Percentiles rank a stretch among this genome's conserved stretches.
These are phyloP conservation scores for Wasmannia auropunctata DNA, from an alignment of 1,140 invertebrate species.

Conservation along the genomic window DNA sequence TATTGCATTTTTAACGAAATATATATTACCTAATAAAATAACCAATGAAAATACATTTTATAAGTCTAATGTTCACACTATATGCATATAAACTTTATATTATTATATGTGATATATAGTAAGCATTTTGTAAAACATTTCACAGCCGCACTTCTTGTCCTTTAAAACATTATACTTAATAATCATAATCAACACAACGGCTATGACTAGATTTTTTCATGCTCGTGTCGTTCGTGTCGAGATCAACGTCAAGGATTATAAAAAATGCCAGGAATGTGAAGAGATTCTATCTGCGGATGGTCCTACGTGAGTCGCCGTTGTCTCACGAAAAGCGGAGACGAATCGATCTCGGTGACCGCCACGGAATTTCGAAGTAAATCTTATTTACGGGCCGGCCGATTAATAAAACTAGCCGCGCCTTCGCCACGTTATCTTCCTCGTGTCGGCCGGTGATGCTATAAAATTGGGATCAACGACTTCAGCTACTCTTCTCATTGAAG, in stretches of 20 bases:
- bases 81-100: background rate
- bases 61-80: background rate
- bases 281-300: slow-evolving; percentile 53
- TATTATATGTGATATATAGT: background rate
- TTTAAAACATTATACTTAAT: background rate
- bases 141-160: background rate
- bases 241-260: slow-evolving; percentile 56
- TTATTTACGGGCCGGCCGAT: slow-evolving; percentile 79
- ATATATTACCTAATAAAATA: background rate
- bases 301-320: slow-evolving; percentile 40
- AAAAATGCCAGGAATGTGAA: slow-evolving; percentile 47
- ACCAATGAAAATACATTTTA: background rate
- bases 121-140: background rate
- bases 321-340: slow-evolving; percentile 61
- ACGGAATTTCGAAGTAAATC: slow-evolving; percentile 73
- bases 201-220: slow-evolving; percentile 14
- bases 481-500: slow-evolving; percentile 20
- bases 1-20: background rate
- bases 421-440: slow-evolving; percentile 62
- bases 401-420: slow-evolving; percentile 77
- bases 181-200: background rate
- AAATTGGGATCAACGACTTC: slow-evolving; percentile 51
- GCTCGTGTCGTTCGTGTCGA: background rate
- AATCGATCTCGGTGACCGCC: slow-evolving; percentile 65
- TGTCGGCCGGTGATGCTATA: slow-evolving; percentile 19